Evolutionary conservation across 2,113 vertebrate genomes (phyloP), one percentile per base, ranked within the genome.

Genomic region (Apodemus sylvaticus): DNA sequence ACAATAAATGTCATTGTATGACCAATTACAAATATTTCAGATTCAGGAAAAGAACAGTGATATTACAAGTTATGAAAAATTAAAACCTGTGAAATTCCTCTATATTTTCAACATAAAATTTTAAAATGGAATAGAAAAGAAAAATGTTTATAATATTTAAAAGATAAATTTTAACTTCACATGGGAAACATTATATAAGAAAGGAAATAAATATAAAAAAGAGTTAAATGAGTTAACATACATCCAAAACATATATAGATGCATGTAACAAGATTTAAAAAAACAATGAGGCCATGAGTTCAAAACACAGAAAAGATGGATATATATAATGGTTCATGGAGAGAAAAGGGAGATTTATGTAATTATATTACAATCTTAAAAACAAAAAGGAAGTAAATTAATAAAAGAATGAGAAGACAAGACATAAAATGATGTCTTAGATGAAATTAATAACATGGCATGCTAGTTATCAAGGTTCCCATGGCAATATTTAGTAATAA

Each of bases 91-190:
- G 2, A 90, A 91, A 73, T 24, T 39, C 0, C 14, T 60, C 11
- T 95, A 77, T 64, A 60, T 4, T 91, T 12, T 16, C 45, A 34
- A 31, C 39, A 64, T 34, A 45, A 74, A 81, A 90, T 78, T 4
- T 68, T 79, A 26, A 81, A 88, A 73, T 5, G 78, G 24, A 29
- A 64, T 29, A 85, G 48, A n/a, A 78, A 39, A 85, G 45, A 39
- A 97, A 94, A 87, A 86, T 55, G 31, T 62, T 96, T 66, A 68
- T 93, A 31, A 39, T 71, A 71, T 96, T 22, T 17, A 64, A 96
- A 93, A 26, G 1, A 48, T 85, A 19, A 66, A 0, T 24, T 95
- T 93, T 91, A 31, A 93, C 78, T n/a, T 86, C 83, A 42, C 70
- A n/a, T 11, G 22, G 22, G 2, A 71, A n/a, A 6, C 22, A 60